phyloP scores from a whole-genome alignment of 2,113 vertebrate genomes.

The Aepyceros melampus region DNA sequence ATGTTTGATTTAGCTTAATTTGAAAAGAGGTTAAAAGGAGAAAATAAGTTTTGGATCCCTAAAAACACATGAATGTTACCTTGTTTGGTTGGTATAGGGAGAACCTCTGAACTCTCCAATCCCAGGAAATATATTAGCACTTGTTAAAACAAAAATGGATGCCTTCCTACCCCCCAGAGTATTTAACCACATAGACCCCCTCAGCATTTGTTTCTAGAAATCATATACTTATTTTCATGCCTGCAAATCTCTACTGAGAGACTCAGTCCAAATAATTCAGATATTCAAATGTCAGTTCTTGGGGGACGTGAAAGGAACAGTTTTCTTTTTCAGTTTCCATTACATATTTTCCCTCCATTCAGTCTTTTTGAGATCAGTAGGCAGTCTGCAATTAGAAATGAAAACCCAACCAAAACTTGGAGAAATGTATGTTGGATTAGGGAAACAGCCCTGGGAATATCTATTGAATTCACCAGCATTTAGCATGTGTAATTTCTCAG shows the following conservation, averaged over 20 bases:
- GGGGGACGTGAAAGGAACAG: not conserved
- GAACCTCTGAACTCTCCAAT: not conserved
- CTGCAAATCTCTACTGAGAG: not conserved
- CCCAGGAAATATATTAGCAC: constrained; percentile 23
- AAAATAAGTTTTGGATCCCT: not conserved
- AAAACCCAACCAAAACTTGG: not conserved
- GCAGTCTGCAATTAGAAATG: constrained; percentile 27
- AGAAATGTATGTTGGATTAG: constrained; percentile 20
- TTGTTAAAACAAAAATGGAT: constrained; percentile 44
- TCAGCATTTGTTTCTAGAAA: constrained; percentile 37
- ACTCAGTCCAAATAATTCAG: constrained; percentile 9
- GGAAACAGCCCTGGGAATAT: not conserved
- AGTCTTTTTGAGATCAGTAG: not conserved
- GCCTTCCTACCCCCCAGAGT: not conserved
- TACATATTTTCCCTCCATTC: constrained; percentile 1
- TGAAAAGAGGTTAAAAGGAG: not conserved
- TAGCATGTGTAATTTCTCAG: constrained; percentile 27
- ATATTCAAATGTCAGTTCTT: constrained; percentile 35
- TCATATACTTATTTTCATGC: not conserved
- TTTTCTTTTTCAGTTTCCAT: constrained; percentile 44
- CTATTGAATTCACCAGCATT: constrained; percentile 11
- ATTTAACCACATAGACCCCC: not conserved
- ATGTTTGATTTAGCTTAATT: constrained; percentile 8
- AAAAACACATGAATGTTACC: not conserved
- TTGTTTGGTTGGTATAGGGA: not conserved